Evolutionary conservation across 53 echinoderm and acorn worm genomes (phyloP).

Genomic region (Hippasteria phrygiana): DNA sequence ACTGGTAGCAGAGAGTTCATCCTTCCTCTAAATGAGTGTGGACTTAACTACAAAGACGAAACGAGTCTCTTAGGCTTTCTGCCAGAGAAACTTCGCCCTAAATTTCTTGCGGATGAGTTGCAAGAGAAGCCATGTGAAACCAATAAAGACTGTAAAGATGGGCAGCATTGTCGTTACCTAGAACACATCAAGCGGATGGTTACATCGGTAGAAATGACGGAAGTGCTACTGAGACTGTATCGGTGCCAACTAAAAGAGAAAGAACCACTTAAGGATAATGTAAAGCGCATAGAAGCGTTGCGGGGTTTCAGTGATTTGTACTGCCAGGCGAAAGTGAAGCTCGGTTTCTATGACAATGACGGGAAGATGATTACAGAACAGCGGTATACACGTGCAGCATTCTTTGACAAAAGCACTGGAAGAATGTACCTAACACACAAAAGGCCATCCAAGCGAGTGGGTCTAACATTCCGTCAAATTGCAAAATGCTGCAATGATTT

Average conservation of each 20-base stretch:
- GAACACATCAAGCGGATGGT: conserved; percentile 40
- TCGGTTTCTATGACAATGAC: conserved; percentile 29
- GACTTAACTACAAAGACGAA: conserved; percentile 3
- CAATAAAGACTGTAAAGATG: conserved; percentile 24
- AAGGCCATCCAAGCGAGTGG: conserved; percentile 18
- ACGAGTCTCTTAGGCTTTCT: conserved; percentile 9
- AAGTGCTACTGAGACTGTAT: conserved; percentile 34
- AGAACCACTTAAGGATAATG: background rate
- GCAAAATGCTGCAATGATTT: conserved; percentile 29
- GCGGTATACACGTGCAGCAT: conserved; percentile 6
- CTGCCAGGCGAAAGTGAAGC: conserved; percentile 20
- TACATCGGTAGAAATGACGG: conserved; percentile 47
- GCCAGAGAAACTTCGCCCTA: conserved; percentile 32
- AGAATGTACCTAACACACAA: background rate
- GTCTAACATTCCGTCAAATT: conserved; percentile 9
- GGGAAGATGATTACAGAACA: background rate
- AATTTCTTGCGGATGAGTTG: conserved; percentile 35
- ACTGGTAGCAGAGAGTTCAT: conserved; percentile 29
- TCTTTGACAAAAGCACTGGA: background rate
- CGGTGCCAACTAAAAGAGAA: conserved; percentile 28
- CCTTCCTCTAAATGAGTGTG: conserved; percentile 37
- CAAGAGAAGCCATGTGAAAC: conserved; percentile 31
- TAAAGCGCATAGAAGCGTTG: conserved; percentile 10
- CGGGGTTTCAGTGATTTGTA: conserved; percentile 3
- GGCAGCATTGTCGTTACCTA: conserved; percentile 11